A percentile compares a stretch with the other conserved stretches of the same genome.
Evolutionary conservation across 2,888 invertebrate genomes (phyloP).

Genomic region (Rhaphigaster nebulosa): DNA sequence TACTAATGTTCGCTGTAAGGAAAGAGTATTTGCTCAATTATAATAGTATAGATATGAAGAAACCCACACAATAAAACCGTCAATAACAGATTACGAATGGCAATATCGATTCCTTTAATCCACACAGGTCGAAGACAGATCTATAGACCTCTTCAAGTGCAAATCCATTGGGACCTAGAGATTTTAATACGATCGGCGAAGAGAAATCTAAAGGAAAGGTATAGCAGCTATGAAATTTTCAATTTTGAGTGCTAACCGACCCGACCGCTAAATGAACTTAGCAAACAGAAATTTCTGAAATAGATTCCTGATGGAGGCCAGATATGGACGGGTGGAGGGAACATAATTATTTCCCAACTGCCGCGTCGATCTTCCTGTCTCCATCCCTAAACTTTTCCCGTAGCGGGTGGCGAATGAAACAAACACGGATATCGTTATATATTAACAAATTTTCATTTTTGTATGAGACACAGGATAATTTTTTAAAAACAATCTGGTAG

Average conservation of each 20-base stretch:
- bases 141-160: not conserved
- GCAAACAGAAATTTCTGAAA: not conserved
- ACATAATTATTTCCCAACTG: not conserved
- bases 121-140: not conserved
- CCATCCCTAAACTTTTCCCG: too few relatives aligned
- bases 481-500: too few relatives aligned
- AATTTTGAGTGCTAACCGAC: not conserved
- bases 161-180: not conserved
- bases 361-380: too few relatives aligned
- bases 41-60: not conserved
- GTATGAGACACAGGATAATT: too few relatives aligned
- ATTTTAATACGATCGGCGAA: not conserved
- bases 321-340: not conserved
- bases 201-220: not conserved
- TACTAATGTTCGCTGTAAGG: too few relatives aligned
- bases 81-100: not conserved
- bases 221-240: not conserved
- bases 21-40: too few relatives aligned
- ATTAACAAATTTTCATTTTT: too few relatives aligned
- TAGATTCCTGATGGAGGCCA: not conserved
- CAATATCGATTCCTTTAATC: not conserved
- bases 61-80: not conserved
- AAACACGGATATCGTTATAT: too few relatives aligned
- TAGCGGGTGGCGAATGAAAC: too few relatives aligned
- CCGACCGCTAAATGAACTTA: not conserved